Base-by-base conservation (phyloP, 2,888 invertebrate species). In the Megaustenia siamemsis region DNA sequence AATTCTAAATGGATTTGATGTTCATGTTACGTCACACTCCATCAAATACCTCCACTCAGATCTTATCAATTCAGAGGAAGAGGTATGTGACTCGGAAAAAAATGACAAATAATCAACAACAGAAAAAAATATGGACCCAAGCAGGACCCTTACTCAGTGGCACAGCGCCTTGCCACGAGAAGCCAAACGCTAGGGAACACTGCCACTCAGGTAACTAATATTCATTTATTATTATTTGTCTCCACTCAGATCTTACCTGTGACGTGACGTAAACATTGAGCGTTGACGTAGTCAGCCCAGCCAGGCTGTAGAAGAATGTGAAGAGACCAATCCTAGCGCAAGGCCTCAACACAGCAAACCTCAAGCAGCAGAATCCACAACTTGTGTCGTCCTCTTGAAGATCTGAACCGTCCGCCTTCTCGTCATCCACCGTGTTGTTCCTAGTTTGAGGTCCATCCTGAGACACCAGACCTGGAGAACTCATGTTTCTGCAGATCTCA, bases 301-400 rank as follows among this genome's bases (percentile, higher is more conserved):
- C 69, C 40, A 85, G 0, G 40, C 86, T 83, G 68, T 71, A 86
- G 56, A 81, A 80, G 18, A 63, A 53, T 1, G 83, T 81, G 68
- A 86, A 86, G 18, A 63, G 35, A 15, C 78, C 69, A 38, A 86
- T 78, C 35, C 49, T 80, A 43, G 86, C 86, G 38, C 79, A 85
- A 10, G 43, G 78, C 53, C 80, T 73, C 24, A 86, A 28, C 4
- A 60, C 32, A 1, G 45, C 45, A 1, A 85, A 81, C 28, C 63
- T 69, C 66, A 75, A 60, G 1, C 45, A 43, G n/a, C 83, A 79
- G 35, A 86, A 68, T 2, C 85, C 86, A 73, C 86, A 86, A 12
- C 71, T 56, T 18, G 85, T 56, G 18, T 68, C 60, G 15, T 2
- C n/a, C 1, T 1, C 38, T n/a, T 56, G 56, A 12, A 18, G 6